Conservation (phyloP, 2,113 vertebrate species). For the Plecotus auritus region DNA sequence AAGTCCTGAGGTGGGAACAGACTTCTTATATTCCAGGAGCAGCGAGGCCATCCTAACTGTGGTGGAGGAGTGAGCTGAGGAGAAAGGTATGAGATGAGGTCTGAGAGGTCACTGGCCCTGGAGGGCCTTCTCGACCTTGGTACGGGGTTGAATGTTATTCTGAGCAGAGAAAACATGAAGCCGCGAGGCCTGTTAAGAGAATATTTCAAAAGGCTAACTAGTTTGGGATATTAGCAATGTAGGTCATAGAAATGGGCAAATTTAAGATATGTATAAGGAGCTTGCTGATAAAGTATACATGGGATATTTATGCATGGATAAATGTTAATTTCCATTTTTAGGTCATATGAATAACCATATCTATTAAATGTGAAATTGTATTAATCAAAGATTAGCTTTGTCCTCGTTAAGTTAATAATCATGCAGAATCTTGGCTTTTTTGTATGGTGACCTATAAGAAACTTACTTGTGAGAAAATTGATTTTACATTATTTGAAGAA, state of each 20-base stretch:
- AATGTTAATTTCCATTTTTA: constrained; percentile 10
- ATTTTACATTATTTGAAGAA: constrained; percentile 38
- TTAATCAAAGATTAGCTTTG: constrained; percentile 27
- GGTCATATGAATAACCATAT: neutral
- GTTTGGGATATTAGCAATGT: neutral
- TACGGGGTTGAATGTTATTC: neutral
- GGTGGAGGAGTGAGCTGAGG: neutral
- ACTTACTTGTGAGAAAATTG: constrained; percentile 30
- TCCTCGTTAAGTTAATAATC: neutral
- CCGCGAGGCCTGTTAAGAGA: neutral
- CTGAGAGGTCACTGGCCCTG: neutral
- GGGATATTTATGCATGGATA: neutral
- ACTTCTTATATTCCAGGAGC: neutral
- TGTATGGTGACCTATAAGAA: neutral
- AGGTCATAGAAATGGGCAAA: neutral
- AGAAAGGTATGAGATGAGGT: neutral
- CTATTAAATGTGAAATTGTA: constrained; percentile 22
- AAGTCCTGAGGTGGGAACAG: neutral
- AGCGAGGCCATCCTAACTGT: neutral
- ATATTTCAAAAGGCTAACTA: neutral
- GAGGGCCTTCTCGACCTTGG: neutral
- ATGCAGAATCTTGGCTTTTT: neutral
- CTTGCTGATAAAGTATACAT: neutral
- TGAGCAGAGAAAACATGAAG: neutral
- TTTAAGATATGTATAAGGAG: neutral